Percentiles rank a stretch among this genome's conserved stretches.
Evolutionary conservation across 2,888 invertebrate genomes (phyloP).

Genomic region (Furcula furcula): DNA sequence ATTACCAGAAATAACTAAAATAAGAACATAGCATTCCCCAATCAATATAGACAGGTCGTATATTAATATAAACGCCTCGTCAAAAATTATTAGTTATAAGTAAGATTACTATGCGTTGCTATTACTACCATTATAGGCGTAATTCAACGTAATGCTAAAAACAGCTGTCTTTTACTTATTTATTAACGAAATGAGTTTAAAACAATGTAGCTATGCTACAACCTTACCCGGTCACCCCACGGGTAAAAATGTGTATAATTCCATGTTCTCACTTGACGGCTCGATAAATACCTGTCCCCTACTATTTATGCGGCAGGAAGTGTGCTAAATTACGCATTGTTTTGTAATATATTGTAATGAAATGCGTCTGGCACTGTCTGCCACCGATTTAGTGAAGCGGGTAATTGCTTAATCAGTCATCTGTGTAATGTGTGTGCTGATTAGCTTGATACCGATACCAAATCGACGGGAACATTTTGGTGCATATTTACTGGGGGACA

Average conservation of each 20-base stretch:
- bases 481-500: slow-evolving; percentile 34
- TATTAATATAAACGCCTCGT: no score
- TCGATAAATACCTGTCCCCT: slow-evolving; percentile 52
- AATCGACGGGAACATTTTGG: slow-evolving; percentile 60
- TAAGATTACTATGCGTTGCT: no score
- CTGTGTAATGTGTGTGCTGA: slow-evolving; percentile 69
- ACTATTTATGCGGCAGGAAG: slow-evolving; percentile 46
- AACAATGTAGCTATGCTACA: no score
- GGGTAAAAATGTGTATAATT: neutral
- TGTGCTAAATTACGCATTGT: slow-evolving; percentile 71
- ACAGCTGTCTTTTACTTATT: no score
- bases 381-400: slow-evolving; percentile 58
- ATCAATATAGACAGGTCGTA: no score
- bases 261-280: slow-evolving; percentile 35
- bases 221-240: no score
- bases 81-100: no score
- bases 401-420: slow-evolving; percentile 77
- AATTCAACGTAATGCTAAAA: no score
- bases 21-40: no score
- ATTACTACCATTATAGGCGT: no score
- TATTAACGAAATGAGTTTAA: no score
- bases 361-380: slow-evolving; percentile 59
- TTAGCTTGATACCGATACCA: slow-evolving; percentile 66
- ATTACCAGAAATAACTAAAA: no score
- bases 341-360: slow-evolving; percentile 70